Percentiles rank a stretch among this genome's conserved stretches.
phyloP scores from a whole-genome alignment of 1,140 invertebrate species.

The Caenorhabditis briggsae region DNA sequence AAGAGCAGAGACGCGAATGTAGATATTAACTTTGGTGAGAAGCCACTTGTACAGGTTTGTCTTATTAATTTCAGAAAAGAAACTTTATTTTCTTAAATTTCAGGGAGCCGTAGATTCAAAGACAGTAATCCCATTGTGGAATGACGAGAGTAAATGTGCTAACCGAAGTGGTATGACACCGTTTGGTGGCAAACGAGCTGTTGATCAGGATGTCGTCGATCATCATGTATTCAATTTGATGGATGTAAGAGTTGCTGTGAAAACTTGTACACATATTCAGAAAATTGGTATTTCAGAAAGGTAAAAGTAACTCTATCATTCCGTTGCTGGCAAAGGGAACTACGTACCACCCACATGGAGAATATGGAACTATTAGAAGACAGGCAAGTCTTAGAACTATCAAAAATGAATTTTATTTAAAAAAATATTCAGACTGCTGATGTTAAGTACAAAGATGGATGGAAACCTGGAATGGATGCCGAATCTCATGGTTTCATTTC shows the following conservation, averaged over 20 bases:
- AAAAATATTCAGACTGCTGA: constrained; percentile 38
- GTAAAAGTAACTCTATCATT: constrained; percentile 22
- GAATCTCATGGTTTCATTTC: constrained; percentile 63
- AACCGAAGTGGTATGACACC: constrained; percentile 48
- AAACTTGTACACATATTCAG: too few species aligned
- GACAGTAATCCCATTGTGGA: constrained; percentile 56
- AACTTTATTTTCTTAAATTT: not conserved
- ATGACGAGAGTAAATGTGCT: constrained; percentile 47
- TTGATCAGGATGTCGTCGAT: constrained; percentile 60
- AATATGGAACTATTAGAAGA: constrained; percentile 56
- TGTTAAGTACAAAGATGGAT: constrained; percentile 54
- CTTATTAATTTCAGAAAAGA: too few species aligned
- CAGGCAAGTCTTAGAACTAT: too few species aligned
- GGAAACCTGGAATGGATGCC: constrained; percentile 57
- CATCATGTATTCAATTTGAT: constrained; percentile 57
- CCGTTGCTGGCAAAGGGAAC: constrained; percentile 54
- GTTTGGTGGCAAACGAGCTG: constrained; percentile 48
- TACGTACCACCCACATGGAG: constrained; percentile 36
- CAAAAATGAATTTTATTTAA: too few species aligned
- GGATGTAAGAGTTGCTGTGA: constrained; percentile 55
- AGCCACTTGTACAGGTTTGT: constrained; percentile 60
- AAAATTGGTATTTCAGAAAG: constrained; percentile 28
- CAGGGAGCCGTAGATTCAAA: constrained; percentile 59
- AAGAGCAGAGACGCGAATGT: constrained; percentile 54
- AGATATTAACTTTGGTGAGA: constrained; percentile 60